These are phyloP conservation scores for Holacanthus passer DNA, from an alignment of 2,113 vertebrate species.

Conservation along the genomic window DNA sequence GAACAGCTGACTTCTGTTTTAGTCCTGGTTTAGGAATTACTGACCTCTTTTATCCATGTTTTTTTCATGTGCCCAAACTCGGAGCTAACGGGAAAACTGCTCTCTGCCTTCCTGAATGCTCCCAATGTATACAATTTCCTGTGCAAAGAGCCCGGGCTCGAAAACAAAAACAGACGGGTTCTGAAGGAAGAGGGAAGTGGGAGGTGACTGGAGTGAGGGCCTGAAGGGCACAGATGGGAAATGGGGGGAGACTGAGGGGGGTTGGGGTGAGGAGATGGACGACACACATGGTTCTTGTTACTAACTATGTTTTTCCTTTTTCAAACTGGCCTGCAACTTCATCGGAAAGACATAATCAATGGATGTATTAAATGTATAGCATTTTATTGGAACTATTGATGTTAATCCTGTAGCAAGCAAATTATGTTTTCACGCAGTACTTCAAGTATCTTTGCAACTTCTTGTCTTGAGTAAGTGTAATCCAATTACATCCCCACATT, in stretches of 20 bases:
- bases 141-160: conserved; percentile 82
- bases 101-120: conserved; percentile 85
- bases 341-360: background rate
- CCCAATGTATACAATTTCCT: conserved; percentile 87
- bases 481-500: conserved; percentile 10
- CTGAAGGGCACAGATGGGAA: conserved; percentile 82
- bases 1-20: conserved; percentile 79
- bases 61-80: conserved; percentile 61
- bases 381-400: too few relatives aligned
- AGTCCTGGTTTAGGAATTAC: conserved; percentile 71
- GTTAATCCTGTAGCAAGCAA: background rate
- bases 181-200: conserved; percentile 84
- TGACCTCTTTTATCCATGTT: conserved; percentile 63
- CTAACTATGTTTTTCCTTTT: conserved; percentile 56
- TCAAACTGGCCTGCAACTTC: conserved; percentile 17
- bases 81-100: conserved; percentile 81
- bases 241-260: conserved; percentile 52
- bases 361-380: background rate
- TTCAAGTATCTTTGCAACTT: background rate
- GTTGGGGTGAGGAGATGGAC: conserved; percentile 48
- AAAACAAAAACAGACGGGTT: conserved; percentile 86
- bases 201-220: conserved; percentile 77
- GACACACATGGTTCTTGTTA: conserved; percentile 85
- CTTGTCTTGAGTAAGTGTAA: conserved; percentile 33
- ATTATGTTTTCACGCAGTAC: background rate